phyloP scores from a whole-genome alignment of 2,113 vertebrate genomes.

The Conger conger region DNA sequence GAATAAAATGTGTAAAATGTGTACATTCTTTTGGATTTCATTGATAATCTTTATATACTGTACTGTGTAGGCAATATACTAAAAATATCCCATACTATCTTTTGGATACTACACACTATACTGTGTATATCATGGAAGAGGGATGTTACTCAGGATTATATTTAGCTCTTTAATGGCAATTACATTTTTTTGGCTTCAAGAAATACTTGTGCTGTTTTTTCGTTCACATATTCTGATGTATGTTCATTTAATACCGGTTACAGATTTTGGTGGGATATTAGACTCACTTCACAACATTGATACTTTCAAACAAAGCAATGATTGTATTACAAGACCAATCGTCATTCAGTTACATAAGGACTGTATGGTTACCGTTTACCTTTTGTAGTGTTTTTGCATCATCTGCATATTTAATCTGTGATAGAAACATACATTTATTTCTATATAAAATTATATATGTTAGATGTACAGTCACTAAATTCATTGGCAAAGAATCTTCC shows the following conservation, averaged over 20 bases:
- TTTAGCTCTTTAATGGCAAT: neutral
- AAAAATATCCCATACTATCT: neutral
- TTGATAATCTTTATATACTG: neutral
- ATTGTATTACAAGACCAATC: neutral
- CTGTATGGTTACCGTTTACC: neutral
- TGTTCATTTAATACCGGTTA: neutral
- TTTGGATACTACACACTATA: neutral
- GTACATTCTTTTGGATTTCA: neutral
- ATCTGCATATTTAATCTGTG: neutral
- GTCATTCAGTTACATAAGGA: neutral
- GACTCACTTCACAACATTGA: neutral
- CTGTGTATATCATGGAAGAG: neutral
- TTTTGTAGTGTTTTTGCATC: too few species aligned
- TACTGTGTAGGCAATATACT: neutral
- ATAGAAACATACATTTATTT: neutral
- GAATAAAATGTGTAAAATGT: too few species aligned
- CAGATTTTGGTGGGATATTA: neutral
- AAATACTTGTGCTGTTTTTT: neutral
- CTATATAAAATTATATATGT: constrained; percentile 16
- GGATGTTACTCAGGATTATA: neutral
- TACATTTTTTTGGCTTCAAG: neutral
- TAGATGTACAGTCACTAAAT: neutral
- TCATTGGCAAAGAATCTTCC: neutral
- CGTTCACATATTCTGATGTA: neutral
- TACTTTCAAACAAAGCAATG: neutral